Evolutionary conservation across 2,888 invertebrate genomes (phyloP).

Genomic region (Lapara coniferarum): DNA sequence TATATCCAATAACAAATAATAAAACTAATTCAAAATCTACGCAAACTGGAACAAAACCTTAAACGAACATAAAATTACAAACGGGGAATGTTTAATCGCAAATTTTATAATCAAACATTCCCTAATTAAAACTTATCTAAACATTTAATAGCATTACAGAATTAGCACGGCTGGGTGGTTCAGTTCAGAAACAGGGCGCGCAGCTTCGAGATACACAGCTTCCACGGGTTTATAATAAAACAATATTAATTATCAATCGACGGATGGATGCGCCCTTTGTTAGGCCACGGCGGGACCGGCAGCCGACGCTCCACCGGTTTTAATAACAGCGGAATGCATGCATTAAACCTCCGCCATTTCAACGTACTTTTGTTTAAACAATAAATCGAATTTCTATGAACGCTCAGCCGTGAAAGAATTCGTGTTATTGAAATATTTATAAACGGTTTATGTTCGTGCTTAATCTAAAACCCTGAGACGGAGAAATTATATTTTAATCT

Average conservation of each 20-base stretch:
- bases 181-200: conserved; percentile 47
- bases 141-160: conserved; percentile 64
- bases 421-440: conserved; percentile 38
- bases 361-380: conserved; percentile 70
- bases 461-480: conserved; percentile 24
- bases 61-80: conserved; percentile 29
- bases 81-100: conserved; percentile 20
- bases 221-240: conserved; percentile 39
- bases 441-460: conserved; percentile 30
- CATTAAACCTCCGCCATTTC: conserved; percentile 69
- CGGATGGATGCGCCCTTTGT: conserved; percentile 40
- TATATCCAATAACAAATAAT: neutral
- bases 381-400: conserved; percentile 71
- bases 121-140: conserved; percentile 60
- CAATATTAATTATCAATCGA: conserved; percentile 44
- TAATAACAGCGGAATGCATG: conserved; percentile 75
- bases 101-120: conserved; percentile 37
- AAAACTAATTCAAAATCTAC: conserved; percentile 23
- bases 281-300: conserved; percentile 25
- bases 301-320: conserved; percentile 49
- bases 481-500: neutral
- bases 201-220: conserved; percentile 35
- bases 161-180: conserved; percentile 62
- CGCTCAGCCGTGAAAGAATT: conserved; percentile 56
- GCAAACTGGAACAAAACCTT: conserved; percentile 25